A percentile compares a stretch with the other conserved stretches of the same genome.
Evolutionary conservation across 2,888 invertebrate species (phyloP).

Genomic region (Neria commutata): DNA sequence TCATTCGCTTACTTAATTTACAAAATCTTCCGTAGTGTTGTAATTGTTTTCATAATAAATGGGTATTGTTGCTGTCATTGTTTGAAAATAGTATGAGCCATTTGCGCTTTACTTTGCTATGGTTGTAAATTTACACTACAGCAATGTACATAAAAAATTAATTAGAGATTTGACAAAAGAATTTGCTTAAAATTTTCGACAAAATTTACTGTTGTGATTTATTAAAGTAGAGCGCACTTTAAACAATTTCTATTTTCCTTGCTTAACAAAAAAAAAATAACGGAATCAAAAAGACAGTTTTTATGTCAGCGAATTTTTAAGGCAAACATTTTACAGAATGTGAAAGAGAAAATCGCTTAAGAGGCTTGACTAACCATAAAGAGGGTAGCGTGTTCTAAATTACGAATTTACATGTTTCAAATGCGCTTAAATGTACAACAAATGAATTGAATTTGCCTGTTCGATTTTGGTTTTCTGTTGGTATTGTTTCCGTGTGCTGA

Average conservation of each 20-base stretch:
- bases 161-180: background rate
- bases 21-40: too few relatives aligned
- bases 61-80: too few relatives aligned
- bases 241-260: too few relatives aligned
- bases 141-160: background rate
- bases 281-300: slow-evolving; percentile 7
- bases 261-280: background rate
- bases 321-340: background rate
- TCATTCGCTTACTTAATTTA: too few relatives aligned
- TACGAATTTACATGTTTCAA: slow-evolving; percentile 14
- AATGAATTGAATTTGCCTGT: slow-evolving; percentile 17
- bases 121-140: background rate
- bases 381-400: background rate
- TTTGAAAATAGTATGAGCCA: background rate
- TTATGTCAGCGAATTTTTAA: background rate
- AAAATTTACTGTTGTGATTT: background rate
- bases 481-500: background rate
- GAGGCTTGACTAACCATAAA: too few relatives aligned
- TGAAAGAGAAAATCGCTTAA: too few relatives aligned
- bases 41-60: too few relatives aligned
- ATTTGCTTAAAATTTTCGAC: background rate
- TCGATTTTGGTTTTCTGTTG: background rate
- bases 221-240: background rate
- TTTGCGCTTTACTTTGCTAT: background rate
- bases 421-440: slow-evolving; percentile 26